These are phyloP conservation scores for Anhinga rufa DNA, from an alignment of 2,113 vertebrate genomes.

Conservation along the genomic window DNA sequence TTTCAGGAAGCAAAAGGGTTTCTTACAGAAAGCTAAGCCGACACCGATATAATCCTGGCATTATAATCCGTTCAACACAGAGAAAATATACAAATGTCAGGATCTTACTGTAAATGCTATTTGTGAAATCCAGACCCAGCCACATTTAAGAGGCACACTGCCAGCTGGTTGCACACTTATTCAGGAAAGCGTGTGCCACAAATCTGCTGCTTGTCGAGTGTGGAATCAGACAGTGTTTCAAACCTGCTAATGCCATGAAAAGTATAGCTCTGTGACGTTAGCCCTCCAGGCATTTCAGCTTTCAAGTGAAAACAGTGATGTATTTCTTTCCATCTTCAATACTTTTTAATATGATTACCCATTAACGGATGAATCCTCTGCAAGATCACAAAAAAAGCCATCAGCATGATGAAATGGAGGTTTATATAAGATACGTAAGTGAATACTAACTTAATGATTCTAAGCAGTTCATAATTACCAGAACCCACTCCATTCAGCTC, in stretches of 20 bases:
- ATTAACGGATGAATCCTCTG: background rate
- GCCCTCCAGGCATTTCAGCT: constrained; percentile 42
- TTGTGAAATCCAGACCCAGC: background rate
- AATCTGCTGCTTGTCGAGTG: background rate
- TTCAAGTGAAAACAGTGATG: constrained; percentile 25
- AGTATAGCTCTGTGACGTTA: background rate
- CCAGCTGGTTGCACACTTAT: background rate
- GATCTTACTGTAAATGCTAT: background rate
- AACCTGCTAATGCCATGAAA: background rate
- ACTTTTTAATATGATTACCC: background rate
- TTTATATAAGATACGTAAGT: background rate
- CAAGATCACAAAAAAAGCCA: background rate
- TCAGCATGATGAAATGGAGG: background rate
- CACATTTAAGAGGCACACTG: background rate
- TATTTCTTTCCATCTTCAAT: constrained; percentile 61
- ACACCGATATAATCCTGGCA: background rate
- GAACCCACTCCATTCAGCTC: background rate
- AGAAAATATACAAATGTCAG: background rate
- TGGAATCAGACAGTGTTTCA: background rate
- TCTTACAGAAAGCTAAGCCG: background rate
- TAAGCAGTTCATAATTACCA: background rate
- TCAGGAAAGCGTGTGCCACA: background rate
- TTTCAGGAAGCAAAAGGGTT: background rate
- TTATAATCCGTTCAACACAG: background rate
- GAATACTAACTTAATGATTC: background rate